Percentiles rank a stretch among this genome's conserved stretches.
phyloP scores from a whole-genome alignment of 2,888 invertebrate species.

The Parnassius apollo region DNA sequence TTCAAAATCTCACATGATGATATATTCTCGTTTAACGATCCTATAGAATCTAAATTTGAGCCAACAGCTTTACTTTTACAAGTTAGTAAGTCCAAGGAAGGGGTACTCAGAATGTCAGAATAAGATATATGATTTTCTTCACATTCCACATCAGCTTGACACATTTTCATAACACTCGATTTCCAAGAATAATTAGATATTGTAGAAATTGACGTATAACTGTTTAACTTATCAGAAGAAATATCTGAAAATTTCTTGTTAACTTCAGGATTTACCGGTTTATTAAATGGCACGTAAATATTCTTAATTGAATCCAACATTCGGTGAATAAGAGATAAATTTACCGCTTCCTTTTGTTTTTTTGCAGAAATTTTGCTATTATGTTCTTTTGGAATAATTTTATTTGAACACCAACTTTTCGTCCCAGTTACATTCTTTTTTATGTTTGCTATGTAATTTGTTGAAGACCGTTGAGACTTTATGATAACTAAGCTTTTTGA shows the following conservation, averaged over 20 bases:
- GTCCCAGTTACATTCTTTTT: neutral
- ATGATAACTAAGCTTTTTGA: neutral
- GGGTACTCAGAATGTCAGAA: slow-evolving; percentile 14
- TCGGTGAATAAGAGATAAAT: slow-evolving; percentile 16
- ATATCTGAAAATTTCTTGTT: slow-evolving; percentile 3
- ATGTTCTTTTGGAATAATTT: neutral
- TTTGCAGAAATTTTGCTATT: neutral
- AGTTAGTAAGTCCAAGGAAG: slow-evolving; percentile 15
- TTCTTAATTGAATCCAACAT: slow-evolving; percentile 23
- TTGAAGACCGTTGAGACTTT: neutral
- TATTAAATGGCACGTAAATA: slow-evolving; percentile 18
- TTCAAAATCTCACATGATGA: slow-evolving; percentile 3
- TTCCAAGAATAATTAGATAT: slow-evolving; percentile 24
- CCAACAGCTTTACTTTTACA: slow-evolving; percentile 15
- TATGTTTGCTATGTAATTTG: neutral
- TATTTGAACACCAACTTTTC: neutral
- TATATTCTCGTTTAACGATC: neutral
- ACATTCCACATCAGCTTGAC: slow-evolving; percentile 16
- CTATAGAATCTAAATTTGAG: slow-evolving; percentile 1
- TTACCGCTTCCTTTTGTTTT: slow-evolving; percentile 2
- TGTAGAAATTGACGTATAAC: slow-evolving; percentile 17
- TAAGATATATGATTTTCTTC: slow-evolving; percentile 17
- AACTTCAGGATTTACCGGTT: slow-evolving; percentile 4
- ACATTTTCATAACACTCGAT: slow-evolving; percentile 24
- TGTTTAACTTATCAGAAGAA: slow-evolving; percentile 9